phyloP scores from a whole-genome alignment of 2,113 vertebrate genomes.

The Carassius carassius region DNA sequence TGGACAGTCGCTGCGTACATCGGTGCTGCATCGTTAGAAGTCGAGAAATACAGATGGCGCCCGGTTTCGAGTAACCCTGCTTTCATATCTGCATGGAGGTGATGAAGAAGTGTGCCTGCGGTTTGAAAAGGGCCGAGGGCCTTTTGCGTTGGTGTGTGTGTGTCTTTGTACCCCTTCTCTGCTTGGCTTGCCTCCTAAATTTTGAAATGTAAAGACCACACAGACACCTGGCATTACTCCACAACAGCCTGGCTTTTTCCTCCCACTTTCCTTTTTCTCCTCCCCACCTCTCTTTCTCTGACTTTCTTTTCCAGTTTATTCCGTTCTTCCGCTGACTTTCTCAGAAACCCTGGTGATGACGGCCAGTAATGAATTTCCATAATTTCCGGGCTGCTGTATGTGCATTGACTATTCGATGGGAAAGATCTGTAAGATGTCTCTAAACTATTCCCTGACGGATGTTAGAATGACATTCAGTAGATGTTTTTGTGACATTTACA shows the following conservation, averaged over 20 bases:
- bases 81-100: constrained; percentile 63
- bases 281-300: constrained; percentile 28
- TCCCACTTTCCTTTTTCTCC: constrained; percentile 41
- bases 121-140: constrained; percentile 58
- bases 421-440: neutral
- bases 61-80: constrained; percentile 64
- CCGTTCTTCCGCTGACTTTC: constrained; percentile 47
- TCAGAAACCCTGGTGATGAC: constrained; percentile 35
- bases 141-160: constrained; percentile 30
- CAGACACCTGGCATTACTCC: constrained; percentile 79
- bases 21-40: constrained; percentile 57
- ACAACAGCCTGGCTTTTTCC: constrained; percentile 72
- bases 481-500: constrained; percentile 2
- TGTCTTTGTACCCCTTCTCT: constrained; percentile 61
- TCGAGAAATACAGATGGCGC: constrained; percentile 60
- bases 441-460: neutral
- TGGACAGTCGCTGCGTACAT: constrained; percentile 46
- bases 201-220: constrained; percentile 80
- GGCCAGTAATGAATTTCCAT: constrained; percentile 25
- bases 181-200: constrained; percentile 75
- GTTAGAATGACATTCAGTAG: neutral
- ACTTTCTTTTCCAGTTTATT: constrained; percentile 53
- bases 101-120: constrained; percentile 62
- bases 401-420: neutral
- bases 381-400: neutral